These are phyloP conservation scores for Struthidea cinerea DNA, from an alignment of 2,113 vertebrate genomes.

Conservation along the genomic window DNA sequence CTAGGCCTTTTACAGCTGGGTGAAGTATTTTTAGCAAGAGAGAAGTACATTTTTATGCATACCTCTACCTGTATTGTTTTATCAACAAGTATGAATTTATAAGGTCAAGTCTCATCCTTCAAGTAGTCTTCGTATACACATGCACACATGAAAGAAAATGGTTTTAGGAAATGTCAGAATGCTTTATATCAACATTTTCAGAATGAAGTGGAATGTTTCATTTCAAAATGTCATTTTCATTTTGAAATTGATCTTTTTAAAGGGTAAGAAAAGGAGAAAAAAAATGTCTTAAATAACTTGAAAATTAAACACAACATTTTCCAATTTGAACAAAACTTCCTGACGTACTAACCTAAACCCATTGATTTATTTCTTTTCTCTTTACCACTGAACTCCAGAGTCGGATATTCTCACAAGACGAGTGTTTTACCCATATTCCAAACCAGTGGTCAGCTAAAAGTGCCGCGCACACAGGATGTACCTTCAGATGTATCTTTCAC, in stretches of 20 bases:
- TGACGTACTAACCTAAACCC: background rate
- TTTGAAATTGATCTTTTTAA: constrained; percentile 62
- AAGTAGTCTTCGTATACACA: constrained; percentile 37
- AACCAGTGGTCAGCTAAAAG: background rate
- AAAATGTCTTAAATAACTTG: constrained; percentile 18
- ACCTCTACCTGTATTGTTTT: constrained; percentile 36
- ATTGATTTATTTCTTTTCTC: background rate
- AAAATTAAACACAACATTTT: constrained; percentile 13
- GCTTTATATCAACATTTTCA: constrained; percentile 51
- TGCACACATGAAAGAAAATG: constrained; percentile 49
- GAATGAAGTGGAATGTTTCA: constrained; percentile 42
- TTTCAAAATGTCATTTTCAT: constrained; percentile 63
- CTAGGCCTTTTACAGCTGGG: background rate
- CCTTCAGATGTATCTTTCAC: background rate
- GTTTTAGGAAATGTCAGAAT: constrained; percentile 62
- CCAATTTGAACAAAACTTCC: background rate
- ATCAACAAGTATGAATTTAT: constrained; percentile 55
- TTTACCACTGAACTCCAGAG: background rate
- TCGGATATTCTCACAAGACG: rapidly evolving
- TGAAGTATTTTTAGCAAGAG: constrained; percentile 23
- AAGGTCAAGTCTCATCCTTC: constrained; percentile 64
- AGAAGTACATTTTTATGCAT: constrained; percentile 17
- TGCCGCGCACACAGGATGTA: background rate
- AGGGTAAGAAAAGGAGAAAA: constrained; percentile 29
- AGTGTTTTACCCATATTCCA: background rate